Evolutionary conservation across 2,113 vertebrate species (phyloP).

Genomic region (Alexandromys fortis): DNA sequence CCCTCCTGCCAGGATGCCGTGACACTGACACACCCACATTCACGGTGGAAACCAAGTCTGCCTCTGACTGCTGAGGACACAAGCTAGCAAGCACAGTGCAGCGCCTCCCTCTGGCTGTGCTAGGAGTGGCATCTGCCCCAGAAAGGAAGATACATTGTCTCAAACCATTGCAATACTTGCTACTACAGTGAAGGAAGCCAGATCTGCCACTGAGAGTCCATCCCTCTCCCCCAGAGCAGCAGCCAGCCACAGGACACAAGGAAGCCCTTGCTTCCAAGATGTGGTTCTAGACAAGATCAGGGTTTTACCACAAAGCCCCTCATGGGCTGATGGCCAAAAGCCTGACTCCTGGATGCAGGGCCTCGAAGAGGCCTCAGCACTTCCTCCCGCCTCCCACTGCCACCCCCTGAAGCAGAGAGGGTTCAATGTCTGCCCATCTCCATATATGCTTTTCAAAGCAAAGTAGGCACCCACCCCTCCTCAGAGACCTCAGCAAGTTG

Average conservation of each 20-base stretch:
- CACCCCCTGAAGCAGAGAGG: background rate
- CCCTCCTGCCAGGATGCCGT: background rate
- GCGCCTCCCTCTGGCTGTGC: background rate
- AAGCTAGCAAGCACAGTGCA: too few relatives aligned
- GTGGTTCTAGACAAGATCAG: background rate
- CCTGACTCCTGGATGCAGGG: fast-evolving
- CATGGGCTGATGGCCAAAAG: too few relatives aligned
- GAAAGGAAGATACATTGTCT: background rate
- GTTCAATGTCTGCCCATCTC: too few relatives aligned
- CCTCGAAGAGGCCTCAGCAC: background rate
- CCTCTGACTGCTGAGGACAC: background rate
- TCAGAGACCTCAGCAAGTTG: too few relatives aligned
- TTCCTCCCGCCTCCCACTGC: background rate
- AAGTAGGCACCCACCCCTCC: background rate
- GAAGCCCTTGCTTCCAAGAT: background rate
- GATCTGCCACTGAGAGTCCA: background rate
- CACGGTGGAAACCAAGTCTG: background rate
- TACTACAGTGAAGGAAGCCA: background rate
- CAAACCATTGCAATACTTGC: background rate
- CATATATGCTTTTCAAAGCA: too few relatives aligned
- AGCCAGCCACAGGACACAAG: background rate
- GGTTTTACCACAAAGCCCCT: background rate
- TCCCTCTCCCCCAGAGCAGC: background rate
- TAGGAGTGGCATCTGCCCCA: too few relatives aligned
- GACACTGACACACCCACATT: background rate